A percentile compares a stretch with the other conserved stretches of the same genome.
phyloP scores from a whole-genome alignment of 2,113 vertebrate genomes.

The Pterocles gutturalis region DNA sequence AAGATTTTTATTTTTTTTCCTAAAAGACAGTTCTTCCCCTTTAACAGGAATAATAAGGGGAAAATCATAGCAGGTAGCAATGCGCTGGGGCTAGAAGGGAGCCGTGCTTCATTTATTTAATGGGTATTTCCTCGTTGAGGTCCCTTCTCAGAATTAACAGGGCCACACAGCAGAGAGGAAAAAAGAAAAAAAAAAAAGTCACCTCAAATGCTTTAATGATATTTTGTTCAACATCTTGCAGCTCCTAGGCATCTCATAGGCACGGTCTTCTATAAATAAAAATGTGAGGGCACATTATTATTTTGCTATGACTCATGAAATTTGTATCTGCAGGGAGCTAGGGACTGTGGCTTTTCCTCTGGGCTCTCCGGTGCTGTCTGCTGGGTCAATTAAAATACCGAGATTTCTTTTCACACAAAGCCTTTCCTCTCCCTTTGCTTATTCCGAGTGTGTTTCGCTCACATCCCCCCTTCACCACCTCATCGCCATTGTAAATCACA shows the following conservation, averaged over 20 bases:
- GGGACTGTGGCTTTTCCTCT: background rate
- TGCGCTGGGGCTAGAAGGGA: background rate
- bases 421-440: background rate
- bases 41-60: background rate
- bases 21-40: background rate
- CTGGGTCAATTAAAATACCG: background rate
- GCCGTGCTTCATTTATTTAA: background rate
- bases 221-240: background rate
- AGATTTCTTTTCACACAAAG: background rate
- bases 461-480: background rate
- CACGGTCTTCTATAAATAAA: conserved; percentile 17
- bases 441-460: background rate
- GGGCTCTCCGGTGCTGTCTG: background rate
- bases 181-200: background rate
- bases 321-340: background rate
- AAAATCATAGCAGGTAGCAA: background rate
- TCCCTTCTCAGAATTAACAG: background rate
- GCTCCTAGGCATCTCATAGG: background rate
- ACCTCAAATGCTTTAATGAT: background rate
- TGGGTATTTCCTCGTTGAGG: fast-evolving
- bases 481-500: background rate
- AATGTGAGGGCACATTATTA: background rate
- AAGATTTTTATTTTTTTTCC: background rate
- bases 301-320: conserved; percentile 6
- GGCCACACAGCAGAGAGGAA: background rate